Evolutionary conservation across 2,797 vertebrate species (phyloP), one percentile per base, ranked within the genome.

Genomic region (Pelodytes ibericus): DNA sequence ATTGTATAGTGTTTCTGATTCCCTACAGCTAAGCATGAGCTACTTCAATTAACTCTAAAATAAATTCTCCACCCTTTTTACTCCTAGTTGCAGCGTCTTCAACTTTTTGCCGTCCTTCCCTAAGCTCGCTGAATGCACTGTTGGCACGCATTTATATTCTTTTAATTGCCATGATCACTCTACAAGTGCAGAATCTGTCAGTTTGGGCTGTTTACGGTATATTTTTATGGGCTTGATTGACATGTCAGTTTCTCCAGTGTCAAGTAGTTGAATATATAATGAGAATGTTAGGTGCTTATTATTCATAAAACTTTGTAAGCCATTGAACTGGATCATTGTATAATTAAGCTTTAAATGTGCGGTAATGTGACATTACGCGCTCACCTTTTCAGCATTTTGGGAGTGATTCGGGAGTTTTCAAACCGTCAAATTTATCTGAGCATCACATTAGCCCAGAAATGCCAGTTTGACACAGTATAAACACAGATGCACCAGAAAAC

Each of bases 391-490:
- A 72, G 75, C 44, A 67, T 56, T 72, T 72, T 68, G 56, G 47
- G 57, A 44, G n/a, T 36, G 66, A 72, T 79, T 68, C 22, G 22
- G 60, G 51, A 41, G 39, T 31, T 79, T 53, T 68, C 41, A 67
- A 62, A 63, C 56, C 68, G 64, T 62, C 64, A 73, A 79, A 73
- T 62, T 68, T 79, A 36, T 58, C 57, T 49, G 15, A 44, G 71
- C 65, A 79, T 73, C 67, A 25, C 70, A 61, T 72, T 83, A 81
- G 72, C 68, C 59, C 31, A 81, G 71, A 82, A 62, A 66, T 82
- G 71, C 72, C 79, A 79, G 65, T 83, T 68, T 75, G 70, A 79
- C 2, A 0, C 56, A 51, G 71, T 71, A 29, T 67, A 82, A 69
- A 79, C 62, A 53, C 0, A 47, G 20, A 15, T 76, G 75, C 76